Conservation (phyloP, 2,888 invertebrate genomes). For the Philonicus albiceps region DNA sequence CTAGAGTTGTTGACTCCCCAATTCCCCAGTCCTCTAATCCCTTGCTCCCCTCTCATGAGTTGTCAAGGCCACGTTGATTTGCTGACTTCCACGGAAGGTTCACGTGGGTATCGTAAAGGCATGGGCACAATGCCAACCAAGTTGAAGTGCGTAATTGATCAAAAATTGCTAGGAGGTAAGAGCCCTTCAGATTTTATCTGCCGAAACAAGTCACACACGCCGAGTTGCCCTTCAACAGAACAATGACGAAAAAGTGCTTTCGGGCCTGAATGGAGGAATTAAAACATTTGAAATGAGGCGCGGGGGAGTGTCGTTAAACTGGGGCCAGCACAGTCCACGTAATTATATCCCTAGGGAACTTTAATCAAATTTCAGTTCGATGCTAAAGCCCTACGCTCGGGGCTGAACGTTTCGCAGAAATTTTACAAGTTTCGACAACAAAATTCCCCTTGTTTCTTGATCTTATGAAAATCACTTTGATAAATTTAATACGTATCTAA, state of each 20-base stretch:
- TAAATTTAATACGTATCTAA: not conserved
- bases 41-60: not conserved
- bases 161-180: conserved; percentile 8
- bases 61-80: not conserved
- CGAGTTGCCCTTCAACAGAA: not conserved
- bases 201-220: not conserved
- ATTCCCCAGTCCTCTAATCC: not conserved
- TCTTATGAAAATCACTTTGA: not conserved
- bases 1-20: not conserved
- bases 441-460: not conserved
- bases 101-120: not conserved
- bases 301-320: not conserved
- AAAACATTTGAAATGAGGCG: not conserved
- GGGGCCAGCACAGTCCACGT: not conserved
- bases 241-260: not conserved
- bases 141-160: conserved; percentile 36
- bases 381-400: not conserved
- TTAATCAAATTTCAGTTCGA: not conserved
- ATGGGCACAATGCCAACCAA: not conserved
- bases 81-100: not conserved
- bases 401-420: not conserved
- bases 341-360: not conserved
- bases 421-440: not conserved
- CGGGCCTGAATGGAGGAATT: not conserved
- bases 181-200: conserved; percentile 27